Conservation (phyloP, 2,797 vertebrate genomes). For the Prunella strophiata region DNA sequence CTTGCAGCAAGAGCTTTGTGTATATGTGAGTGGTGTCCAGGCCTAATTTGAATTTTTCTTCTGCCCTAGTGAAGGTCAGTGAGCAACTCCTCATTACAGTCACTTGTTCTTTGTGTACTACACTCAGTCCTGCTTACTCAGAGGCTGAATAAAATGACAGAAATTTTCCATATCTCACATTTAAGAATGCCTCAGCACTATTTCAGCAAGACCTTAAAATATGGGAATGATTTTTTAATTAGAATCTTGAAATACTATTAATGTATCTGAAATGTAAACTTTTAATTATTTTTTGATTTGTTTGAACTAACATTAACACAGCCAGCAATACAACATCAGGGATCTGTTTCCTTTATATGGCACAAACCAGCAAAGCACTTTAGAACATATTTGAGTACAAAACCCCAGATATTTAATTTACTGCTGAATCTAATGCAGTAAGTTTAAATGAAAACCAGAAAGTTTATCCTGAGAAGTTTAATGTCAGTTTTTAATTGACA, state of each 20-base stretch:
- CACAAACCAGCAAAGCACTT: not conserved
- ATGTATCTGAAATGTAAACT: not conserved
- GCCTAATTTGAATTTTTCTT: not conserved
- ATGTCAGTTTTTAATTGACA: not conserved
- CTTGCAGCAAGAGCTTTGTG: not conserved
- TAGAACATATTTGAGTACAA: not conserved
- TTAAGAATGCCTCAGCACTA: not conserved
- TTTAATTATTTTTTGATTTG: not conserved
- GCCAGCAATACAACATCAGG: not conserved
- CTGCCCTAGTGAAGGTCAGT: not conserved
- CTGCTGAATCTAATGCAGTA: not conserved
- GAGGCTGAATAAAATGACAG: not conserved
- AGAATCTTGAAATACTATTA: not conserved
- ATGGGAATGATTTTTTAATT: not conserved
- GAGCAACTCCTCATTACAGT: not conserved
- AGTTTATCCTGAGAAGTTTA: not conserved
- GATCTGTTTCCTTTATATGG: not conserved
- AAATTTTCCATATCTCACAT: not conserved
- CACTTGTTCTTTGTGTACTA: not conserved
- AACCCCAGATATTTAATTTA: not conserved
- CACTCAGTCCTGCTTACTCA: not conserved
- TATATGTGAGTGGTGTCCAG: fast-evolving
- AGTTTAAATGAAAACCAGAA: not conserved
- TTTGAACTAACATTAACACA: not conserved
- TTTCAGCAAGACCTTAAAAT: not conserved